Conservation (phyloP, 2,113 vertebrate species). For the Thymallus thymallus region DNA sequence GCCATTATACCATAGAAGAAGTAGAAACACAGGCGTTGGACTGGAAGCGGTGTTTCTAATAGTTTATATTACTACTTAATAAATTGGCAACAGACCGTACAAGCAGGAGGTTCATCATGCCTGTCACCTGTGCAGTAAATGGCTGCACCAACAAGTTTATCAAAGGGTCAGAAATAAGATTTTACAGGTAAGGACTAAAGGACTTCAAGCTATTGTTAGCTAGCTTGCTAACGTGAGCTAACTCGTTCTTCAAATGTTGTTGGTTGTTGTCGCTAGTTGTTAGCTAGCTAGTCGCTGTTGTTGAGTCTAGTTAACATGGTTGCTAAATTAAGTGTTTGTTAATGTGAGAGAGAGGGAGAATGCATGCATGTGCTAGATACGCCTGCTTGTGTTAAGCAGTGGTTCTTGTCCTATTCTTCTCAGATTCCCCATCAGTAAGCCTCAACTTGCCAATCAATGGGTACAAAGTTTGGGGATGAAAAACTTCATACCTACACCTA, state of each 20-base stretch:
- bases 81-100: neutral
- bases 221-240: too few relatives aligned
- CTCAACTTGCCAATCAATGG: conserved; percentile 74
- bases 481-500: conserved; percentile 71
- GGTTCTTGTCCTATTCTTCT: neutral
- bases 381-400: neutral
- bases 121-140: conserved; percentile 71
- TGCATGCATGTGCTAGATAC: too few relatives aligned
- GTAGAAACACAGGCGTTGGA: neutral
- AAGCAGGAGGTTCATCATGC: conserved; percentile 56
- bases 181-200: conserved; percentile 69
- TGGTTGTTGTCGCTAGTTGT: too few relatives aligned
- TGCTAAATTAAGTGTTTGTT: too few relatives aligned
- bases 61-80: neutral
- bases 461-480: conserved; percentile 74
- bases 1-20: too few relatives aligned
- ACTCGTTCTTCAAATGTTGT: too few relatives aligned
- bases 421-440: conserved; percentile 78
- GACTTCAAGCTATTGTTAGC: too few relatives aligned
- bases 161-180: conserved; percentile 76
- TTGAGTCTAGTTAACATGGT: too few relatives aligned
- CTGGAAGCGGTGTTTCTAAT: neutral
- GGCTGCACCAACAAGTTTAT: conserved; percentile 77
- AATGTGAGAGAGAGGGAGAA: too few relatives aligned
- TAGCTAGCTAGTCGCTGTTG: too few relatives aligned